These are phyloP conservation scores for Ormia ochracea DNA, from an alignment of 2,888 invertebrate species.

Conservation along the genomic window DNA sequence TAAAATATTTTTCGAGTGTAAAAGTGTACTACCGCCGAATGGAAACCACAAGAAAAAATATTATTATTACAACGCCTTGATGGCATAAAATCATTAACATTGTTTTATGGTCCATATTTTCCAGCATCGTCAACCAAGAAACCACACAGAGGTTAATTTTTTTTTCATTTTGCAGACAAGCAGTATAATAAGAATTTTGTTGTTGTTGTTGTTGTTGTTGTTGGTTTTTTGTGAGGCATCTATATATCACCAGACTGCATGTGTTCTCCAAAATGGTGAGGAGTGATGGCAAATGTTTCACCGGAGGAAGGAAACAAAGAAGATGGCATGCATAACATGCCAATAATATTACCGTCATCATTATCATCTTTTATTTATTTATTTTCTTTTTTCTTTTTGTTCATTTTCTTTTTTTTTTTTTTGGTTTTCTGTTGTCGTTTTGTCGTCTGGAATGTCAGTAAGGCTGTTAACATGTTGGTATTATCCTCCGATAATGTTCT, in stretches of 20 bases:
- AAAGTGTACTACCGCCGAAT: slow-evolving; percentile 2
- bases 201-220: no score
- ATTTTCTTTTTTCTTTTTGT: background rate
- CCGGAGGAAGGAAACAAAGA: slow-evolving; percentile 25
- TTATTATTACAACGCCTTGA: slow-evolving; percentile 58
- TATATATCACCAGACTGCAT: slow-evolving; percentile 56
- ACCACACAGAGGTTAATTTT: slow-evolving; percentile 28
- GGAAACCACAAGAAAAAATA: background rate
- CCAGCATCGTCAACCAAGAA: slow-evolving; percentile 31
- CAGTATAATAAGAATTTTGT: no score
- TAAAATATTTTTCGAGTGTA: slow-evolving; percentile 10
- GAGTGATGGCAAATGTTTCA: background rate
- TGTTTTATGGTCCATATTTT: slow-evolving; percentile 60
- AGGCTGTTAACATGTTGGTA: slow-evolving; percentile 55
- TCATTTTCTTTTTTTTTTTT: background rate
- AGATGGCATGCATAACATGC: slow-evolving; percentile 11
- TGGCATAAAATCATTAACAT: slow-evolving; percentile 57
- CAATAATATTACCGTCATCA: slow-evolving; percentile 36
- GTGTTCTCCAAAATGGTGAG: slow-evolving; percentile 39
- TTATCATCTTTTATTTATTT: slow-evolving; percentile 20
- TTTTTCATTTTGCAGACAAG: background rate
- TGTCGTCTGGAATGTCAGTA: slow-evolving; percentile 59
- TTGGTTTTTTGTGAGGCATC: slow-evolving; percentile 47
- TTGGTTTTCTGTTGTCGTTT: slow-evolving; percentile 38
- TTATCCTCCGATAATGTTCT: slow-evolving; percentile 51